These are phyloP conservation scores for Drosophila yakuba DNA, from an alignment of 1,140 invertebrate species.

Conservation along the genomic window DNA sequence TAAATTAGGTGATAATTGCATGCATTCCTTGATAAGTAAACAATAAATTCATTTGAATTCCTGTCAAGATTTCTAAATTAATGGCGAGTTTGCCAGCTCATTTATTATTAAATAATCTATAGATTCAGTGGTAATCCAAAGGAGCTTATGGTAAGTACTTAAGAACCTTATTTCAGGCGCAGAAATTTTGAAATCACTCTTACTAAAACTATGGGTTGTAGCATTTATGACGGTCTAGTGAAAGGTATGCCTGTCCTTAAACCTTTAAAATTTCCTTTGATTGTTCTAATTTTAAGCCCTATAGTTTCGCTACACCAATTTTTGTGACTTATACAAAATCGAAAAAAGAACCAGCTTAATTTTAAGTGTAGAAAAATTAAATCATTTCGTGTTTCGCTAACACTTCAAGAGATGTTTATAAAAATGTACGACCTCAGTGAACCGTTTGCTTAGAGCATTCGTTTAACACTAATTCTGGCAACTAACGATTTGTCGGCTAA, in stretches of 20 bases:
- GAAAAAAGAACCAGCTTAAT: not conserved
- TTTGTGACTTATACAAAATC: not conserved
- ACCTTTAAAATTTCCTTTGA: not conserved
- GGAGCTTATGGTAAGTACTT: not conserved
- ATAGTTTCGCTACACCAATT: not conserved
- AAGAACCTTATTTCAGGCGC: not conserved
- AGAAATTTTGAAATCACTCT: not conserved
- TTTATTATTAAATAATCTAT: not conserved
- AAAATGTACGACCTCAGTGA: too few species aligned
- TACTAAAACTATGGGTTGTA: too few species aligned
- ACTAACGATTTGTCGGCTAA: not conserved
- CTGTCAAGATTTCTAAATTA: not conserved
- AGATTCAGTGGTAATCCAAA: not conserved
- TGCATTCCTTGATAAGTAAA: not conserved
- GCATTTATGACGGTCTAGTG: too few species aligned
- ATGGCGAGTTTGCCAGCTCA: not conserved
- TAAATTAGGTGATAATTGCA: conserved; percentile 9
- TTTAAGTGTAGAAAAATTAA: not conserved
- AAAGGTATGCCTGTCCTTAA: not conserved
- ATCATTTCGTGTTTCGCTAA: not conserved
- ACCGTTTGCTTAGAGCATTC: conserved; percentile 4
- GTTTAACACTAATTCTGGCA: not conserved
- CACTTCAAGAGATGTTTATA: not conserved
- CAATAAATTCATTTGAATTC: not conserved
- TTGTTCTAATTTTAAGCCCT: not conserved